A percentile compares a stretch with the other conserved stretches of the same genome.
Conservation (phyloP, 1,140 invertebrate genomes). For the Micrasema minimum region DNA sequence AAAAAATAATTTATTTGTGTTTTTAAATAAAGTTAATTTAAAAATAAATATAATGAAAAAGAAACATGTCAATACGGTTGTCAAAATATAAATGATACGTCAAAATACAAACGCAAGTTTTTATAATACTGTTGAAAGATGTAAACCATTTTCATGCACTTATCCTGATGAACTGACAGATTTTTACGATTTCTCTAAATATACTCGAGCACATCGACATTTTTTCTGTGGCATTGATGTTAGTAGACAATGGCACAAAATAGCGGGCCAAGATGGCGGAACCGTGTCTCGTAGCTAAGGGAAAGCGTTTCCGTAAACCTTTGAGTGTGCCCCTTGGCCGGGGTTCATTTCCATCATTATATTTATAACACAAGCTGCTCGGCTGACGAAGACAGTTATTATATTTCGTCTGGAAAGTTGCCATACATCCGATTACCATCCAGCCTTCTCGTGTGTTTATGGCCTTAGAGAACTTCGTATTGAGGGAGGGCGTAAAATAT, state of each 20-base stretch:
- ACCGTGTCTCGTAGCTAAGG: background rate
- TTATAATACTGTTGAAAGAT: too few relatives aligned
- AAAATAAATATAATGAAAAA: too few relatives aligned
- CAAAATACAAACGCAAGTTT: too few relatives aligned
- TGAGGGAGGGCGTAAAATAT: too few relatives aligned
- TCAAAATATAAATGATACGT: too few relatives aligned
- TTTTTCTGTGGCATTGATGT: background rate
- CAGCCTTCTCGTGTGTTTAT: background rate
- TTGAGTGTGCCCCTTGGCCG: background rate
- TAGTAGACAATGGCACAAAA: background rate
- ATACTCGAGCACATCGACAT: background rate
- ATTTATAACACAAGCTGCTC: background rate
- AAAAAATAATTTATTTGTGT: too few relatives aligned
- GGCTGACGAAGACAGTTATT: background rate
- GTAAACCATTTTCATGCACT: background rate
- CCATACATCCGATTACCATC: constrained; percentile 1
- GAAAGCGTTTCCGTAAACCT: background rate
- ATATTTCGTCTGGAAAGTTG: constrained; percentile 3
- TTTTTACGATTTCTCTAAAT: background rate
- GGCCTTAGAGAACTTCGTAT: too few relatives aligned
- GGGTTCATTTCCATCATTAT: constrained; percentile 1
- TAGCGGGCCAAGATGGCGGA: background rate
- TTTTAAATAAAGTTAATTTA: too few relatives aligned
- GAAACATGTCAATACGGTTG: too few relatives aligned
- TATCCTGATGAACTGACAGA: background rate